phyloP scores from a whole-genome alignment of 2,888 invertebrate genomes.

The Drosophila nigritarsus region DNA sequence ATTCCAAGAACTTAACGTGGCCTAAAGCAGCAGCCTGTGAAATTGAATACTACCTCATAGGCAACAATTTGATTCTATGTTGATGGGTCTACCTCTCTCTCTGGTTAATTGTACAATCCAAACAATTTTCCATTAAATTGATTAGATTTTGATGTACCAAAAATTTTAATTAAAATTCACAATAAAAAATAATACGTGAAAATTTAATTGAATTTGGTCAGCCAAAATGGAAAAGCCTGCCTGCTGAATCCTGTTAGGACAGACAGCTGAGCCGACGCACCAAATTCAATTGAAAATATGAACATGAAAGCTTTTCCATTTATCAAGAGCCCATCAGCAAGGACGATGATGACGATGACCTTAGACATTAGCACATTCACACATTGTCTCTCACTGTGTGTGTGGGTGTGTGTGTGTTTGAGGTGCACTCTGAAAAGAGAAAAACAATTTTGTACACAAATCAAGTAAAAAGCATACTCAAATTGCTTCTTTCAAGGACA shows the following conservation, averaged over 20 bases:
- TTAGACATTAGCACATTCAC: constrained; percentile 77
- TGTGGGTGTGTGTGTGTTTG: background rate
- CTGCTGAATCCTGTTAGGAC: constrained; percentile 38
- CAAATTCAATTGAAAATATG: constrained; percentile 75
- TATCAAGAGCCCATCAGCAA: constrained; percentile 49
- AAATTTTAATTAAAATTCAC: constrained; percentile 56
- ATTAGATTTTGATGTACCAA: constrained; percentile 34
- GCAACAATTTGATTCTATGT: constrained; percentile 10
- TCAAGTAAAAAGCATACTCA: background rate
- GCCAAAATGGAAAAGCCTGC: constrained; percentile 10
- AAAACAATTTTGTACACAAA: background rate
- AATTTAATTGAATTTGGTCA: constrained; percentile 65
- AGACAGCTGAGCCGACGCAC: constrained; percentile 34
- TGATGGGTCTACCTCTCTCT: background rate
- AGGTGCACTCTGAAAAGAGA: background rate
- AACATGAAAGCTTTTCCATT: constrained; percentile 74
- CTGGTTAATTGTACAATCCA: constrained; percentile 1
- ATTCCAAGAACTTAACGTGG: constrained; percentile 3
- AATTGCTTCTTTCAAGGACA: background rate
- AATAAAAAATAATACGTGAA: constrained; percentile 40
- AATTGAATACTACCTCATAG: background rate
- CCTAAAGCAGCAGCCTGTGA: background rate
- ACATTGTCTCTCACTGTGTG: constrained; percentile 25
- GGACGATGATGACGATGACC: constrained; percentile 47
- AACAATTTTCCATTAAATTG: constrained; percentile 37